These are phyloP conservation scores for Morpho helenor DNA, from an alignment of 2,888 invertebrate species.

Conservation along the genomic window DNA sequence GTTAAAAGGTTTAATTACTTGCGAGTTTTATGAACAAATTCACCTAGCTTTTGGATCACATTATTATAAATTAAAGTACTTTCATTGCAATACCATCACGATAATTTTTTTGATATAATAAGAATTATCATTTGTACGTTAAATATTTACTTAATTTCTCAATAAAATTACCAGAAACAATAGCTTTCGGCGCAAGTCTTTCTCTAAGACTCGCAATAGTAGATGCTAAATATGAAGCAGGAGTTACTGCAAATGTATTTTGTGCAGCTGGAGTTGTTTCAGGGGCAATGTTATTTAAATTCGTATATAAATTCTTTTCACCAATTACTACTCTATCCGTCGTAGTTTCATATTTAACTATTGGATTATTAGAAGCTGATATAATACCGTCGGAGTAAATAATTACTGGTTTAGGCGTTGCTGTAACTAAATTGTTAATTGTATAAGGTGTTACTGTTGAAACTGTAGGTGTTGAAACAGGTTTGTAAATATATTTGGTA, in stretches of 20 bases:
- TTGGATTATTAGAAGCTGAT: constrained; percentile 14
- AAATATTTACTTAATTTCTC: constrained; percentile 67
- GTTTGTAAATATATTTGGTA: constrained; percentile 43
- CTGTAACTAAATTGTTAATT: constrained; percentile 36
- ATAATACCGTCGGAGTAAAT: constrained; percentile 17
- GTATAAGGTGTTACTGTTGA: constrained; percentile 37
- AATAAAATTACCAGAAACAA: constrained; percentile 39
- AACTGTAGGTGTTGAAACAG: constrained; percentile 10
- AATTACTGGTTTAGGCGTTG: constrained; percentile 29
- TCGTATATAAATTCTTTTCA: constrained; percentile 20
- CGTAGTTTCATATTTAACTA: constrained; percentile 22
- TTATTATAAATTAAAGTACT: neutral
- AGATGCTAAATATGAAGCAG: constrained; percentile 46
- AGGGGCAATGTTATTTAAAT: constrained; percentile 5
- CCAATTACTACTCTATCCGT: constrained; percentile 27
- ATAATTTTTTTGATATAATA: neutral
- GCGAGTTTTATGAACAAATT: no score
- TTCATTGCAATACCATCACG: neutral
- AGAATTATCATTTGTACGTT: constrained; percentile 36
- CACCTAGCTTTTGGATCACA: no score
- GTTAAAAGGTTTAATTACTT: no score
- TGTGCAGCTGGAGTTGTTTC: neutral
- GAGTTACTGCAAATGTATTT: constrained; percentile 9
- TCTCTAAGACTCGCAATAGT: constrained; percentile 56
- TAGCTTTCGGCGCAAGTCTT: constrained; percentile 48